phyloP scores from a whole-genome alignment of 1,140 invertebrate species.

The Apocrypta bakeri region DNA sequence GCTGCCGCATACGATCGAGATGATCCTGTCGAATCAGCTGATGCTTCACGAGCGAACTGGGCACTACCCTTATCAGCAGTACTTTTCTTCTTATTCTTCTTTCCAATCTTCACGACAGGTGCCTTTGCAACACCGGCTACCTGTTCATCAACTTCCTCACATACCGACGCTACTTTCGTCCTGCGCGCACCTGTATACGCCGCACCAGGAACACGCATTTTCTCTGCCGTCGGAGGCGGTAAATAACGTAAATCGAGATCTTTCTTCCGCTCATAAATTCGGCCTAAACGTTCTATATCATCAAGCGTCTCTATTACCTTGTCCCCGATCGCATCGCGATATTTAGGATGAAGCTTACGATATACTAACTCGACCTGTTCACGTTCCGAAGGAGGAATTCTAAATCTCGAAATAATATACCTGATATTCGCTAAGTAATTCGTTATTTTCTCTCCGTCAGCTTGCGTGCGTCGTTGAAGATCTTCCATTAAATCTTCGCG shows the following conservation, averaged over 20 bases:
- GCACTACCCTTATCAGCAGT: too few species aligned
- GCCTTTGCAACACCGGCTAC: too few species aligned
- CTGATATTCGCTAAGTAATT: neutral
- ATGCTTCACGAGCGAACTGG: too few species aligned
- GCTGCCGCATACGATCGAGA: too few species aligned
- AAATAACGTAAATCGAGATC: neutral
- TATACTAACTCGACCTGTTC: neutral
- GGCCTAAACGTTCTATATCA: neutral
- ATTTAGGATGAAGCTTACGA: neutral
- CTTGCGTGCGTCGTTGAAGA: neutral
- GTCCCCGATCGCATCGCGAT: neutral
- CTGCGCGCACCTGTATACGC: neutral
- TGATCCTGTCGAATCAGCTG: too few species aligned
- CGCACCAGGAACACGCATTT: neutral
- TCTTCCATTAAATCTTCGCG: neutral
- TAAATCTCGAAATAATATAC: neutral
- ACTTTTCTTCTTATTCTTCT: too few species aligned
- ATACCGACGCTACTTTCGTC: neutral
- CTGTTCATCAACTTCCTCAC: neutral
- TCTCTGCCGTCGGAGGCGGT: neutral
- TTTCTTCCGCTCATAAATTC: neutral
- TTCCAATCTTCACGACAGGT: too few species aligned
- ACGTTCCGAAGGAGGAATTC: neutral
- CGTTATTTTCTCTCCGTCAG: neutral
- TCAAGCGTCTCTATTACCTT: neutral